Percentiles rank a stretch among this genome's conserved stretches.
phyloP scores from a whole-genome alignment of 2,888 invertebrate genomes.

The Idaea aversata region DNA sequence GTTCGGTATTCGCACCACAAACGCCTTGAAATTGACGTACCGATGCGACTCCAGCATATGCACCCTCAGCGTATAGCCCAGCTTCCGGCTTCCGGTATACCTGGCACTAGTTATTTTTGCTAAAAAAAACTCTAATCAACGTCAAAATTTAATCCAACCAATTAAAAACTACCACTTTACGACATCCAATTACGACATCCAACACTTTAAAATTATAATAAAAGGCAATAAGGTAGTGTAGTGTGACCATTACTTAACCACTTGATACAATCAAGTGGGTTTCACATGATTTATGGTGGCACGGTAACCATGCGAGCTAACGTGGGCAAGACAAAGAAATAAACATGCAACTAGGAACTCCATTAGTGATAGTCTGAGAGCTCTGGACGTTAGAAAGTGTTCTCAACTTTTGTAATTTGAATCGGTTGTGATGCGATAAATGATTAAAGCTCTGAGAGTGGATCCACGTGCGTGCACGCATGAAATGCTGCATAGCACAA shows the following conservation, averaged over 20 bases:
- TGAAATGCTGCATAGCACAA: too few relatives aligned
- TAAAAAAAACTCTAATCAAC: neutral
- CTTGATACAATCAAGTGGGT: conserved; percentile 10
- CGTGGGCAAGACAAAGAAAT: conserved; percentile 27
- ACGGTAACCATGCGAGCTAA: conserved; percentile 18
- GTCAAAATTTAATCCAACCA: neutral
- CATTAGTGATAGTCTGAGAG: conserved; percentile 26
- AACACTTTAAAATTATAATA: neutral
- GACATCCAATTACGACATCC: neutral
- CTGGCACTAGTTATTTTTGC: neutral
- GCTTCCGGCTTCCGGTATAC: too few relatives aligned
- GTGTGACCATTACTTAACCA: conserved; percentile 14
- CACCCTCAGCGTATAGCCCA: too few relatives aligned
- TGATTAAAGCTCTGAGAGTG: too few relatives aligned
- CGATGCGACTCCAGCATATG: too few relatives aligned
- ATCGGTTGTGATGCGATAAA: too few relatives aligned
- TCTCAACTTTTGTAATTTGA: neutral
- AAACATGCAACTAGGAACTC: conserved; percentile 24
- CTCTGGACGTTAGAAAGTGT: neutral
- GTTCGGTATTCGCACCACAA: too few relatives aligned
- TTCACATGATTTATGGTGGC: conserved; percentile 11
- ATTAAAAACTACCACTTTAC: neutral
- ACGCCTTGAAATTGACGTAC: too few relatives aligned
- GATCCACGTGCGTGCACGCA: too few relatives aligned
- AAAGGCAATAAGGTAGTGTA: neutral